Conservation (phyloP, 2,797 vertebrate species). For the Melanotaenia trifasciata region DNA sequence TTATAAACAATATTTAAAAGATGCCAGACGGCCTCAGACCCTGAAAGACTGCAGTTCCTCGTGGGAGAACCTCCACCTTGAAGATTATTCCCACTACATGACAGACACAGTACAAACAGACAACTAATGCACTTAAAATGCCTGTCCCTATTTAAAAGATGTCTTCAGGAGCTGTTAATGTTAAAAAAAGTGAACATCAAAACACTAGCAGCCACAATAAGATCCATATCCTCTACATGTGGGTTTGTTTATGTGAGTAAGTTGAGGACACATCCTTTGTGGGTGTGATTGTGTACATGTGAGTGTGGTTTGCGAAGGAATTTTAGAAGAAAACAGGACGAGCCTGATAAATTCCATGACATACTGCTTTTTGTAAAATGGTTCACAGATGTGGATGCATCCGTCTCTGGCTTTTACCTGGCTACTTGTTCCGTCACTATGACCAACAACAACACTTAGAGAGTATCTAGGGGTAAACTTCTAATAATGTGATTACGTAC, state of each 20-base stretch:
- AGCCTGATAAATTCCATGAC: slow-evolving; percentile 77
- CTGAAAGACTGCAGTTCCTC: not conserved
- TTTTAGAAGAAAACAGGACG: slow-evolving; percentile 35
- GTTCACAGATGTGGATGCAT: slow-evolving; percentile 83
- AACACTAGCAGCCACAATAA: slow-evolving; percentile 17
- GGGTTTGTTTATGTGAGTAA: slow-evolving; percentile 18
- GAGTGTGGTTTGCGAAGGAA: slow-evolving; percentile 22
- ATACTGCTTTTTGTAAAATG: slow-evolving; percentile 79
- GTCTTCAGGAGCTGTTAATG: slow-evolving; percentile 4
- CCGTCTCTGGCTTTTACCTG: slow-evolving; percentile 50
- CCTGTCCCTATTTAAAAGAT: slow-evolving; percentile 13
- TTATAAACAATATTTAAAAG: not conserved
- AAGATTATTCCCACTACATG: not conserved
- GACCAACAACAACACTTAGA: not conserved
- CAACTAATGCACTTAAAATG: not conserved
- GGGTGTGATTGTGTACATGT: slow-evolving; percentile 27
- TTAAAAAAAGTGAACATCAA: slow-evolving; percentile 21
- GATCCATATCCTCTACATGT: slow-evolving; percentile 12
- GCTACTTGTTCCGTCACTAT: not conserved
- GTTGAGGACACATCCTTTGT: slow-evolving; percentile 28
- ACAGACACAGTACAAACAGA: not conserved
- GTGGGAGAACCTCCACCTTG: not conserved
- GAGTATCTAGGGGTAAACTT: not conserved
- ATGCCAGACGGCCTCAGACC: not conserved
- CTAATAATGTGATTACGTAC: slow-evolving; percentile 67